Conservation (phyloP, 92 coral and sea anemone species). For the Palythoa grandis region DNA sequence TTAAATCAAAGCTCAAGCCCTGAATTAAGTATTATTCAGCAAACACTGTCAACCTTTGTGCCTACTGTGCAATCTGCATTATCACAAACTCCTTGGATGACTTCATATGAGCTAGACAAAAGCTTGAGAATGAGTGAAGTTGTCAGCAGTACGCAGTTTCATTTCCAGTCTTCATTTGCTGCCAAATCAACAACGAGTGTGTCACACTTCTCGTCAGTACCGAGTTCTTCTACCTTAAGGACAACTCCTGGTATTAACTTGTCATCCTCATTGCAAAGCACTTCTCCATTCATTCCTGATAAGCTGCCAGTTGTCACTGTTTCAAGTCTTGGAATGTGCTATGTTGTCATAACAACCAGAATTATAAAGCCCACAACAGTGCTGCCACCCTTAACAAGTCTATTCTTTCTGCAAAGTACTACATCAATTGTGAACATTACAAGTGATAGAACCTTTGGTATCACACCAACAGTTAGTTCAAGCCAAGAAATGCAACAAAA, state of each 20-base stretch:
- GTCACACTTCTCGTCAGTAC: background rate
- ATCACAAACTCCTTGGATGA: background rate
- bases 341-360: conserved; percentile 75
- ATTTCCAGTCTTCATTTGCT: background rate
- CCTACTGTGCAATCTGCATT: background rate
- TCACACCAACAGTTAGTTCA: background rate
- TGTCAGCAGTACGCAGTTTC: background rate
- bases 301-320: conserved; percentile 62
- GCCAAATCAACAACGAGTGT: background rate
- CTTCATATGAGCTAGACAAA: background rate
- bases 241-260: background rate
- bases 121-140: background rate
- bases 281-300: conserved; percentile 21
- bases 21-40: background rate
- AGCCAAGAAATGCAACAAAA: background rate
- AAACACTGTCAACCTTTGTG: conserved; percentile 12
- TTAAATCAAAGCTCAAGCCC: background rate
- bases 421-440: background rate
- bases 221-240: background rate
- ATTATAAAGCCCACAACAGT: conserved; percentile 52
- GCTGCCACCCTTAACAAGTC: conserved; percentile 47
- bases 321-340: conserved; percentile 89
- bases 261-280: conserved; percentile 6
- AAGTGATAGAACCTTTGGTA: conserved; percentile 20
- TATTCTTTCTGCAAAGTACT: background rate